A percentile compares a stretch with the other conserved stretches of the same genome.
phyloP scores from a whole-genome alignment of 2,113 vertebrate genomes.

The Arenaria interpres region DNA sequence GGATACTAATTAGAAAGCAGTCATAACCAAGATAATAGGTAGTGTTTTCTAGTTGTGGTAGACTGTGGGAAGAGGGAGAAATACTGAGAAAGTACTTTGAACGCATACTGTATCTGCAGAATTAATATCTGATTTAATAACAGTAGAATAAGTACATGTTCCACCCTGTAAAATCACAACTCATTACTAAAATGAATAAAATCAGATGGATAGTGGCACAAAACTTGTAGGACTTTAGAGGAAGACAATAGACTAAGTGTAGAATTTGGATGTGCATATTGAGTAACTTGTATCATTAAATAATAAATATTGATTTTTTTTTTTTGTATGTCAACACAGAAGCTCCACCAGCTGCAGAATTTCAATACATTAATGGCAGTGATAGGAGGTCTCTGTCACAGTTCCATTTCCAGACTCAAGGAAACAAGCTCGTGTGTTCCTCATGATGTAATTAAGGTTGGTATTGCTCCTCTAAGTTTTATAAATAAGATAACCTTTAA shows the following conservation, averaged over 20 bases:
- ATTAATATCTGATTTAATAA: background rate
- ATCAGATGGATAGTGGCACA: background rate
- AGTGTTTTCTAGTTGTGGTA: background rate
- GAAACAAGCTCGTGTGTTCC: slow-evolving; percentile 91
- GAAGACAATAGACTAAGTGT: background rate
- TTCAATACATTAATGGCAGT: slow-evolving; percentile 98
- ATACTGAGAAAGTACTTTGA: background rate
- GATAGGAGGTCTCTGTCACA: slow-evolving; percentile 93
- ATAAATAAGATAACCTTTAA: background rate
- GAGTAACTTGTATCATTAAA: background rate
- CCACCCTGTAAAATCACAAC: background rate
- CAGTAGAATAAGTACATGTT: background rate
- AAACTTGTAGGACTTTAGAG: background rate
- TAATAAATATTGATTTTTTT: background rate
- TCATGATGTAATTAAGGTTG: slow-evolving; percentile 91
- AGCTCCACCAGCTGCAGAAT: slow-evolving; percentile 91
- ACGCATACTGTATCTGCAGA: background rate
- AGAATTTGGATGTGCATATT: background rate
- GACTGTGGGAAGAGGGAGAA: background rate
- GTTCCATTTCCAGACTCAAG: slow-evolving; percentile 95
- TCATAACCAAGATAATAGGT: background rate
- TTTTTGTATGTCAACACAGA: slow-evolving; percentile 69
- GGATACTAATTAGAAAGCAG: background rate
- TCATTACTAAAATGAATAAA: background rate
- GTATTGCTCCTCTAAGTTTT: slow-evolving; percentile 18